Evolutionary conservation across 2,797 vertebrate species (phyloP).

Genomic region (Cetoscarus ocellatus): DNA sequence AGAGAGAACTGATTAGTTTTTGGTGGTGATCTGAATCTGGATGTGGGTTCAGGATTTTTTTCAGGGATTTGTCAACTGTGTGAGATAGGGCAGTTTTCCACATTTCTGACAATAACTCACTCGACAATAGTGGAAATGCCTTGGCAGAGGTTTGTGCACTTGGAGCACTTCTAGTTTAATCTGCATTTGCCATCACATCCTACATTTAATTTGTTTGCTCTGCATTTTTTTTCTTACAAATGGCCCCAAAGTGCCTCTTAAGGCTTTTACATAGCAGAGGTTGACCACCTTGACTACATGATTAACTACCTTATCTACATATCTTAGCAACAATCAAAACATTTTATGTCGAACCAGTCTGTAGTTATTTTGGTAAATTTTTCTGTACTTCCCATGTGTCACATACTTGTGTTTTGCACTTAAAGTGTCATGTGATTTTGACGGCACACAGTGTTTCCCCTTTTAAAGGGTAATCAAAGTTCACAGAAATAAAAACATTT

Average conservation of each 20-base stretch:
- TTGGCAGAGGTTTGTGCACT: too few relatives aligned
- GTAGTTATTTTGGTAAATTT: not conserved
- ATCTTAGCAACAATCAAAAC: too few relatives aligned
- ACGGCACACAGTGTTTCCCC: not conserved
- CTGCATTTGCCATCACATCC: not conserved
- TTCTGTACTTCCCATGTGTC: constrained; percentile 6
- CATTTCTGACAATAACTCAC: too few relatives aligned
- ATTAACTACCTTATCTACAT: not conserved
- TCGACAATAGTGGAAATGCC: too few relatives aligned
- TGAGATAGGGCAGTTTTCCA: too few relatives aligned
- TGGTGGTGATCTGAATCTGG: too few relatives aligned
- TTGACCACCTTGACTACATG: not conserved
- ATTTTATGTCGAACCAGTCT: too few relatives aligned
- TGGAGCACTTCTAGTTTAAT: too few relatives aligned
- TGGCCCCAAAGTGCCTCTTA: not conserved
- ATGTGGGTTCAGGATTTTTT: too few relatives aligned
- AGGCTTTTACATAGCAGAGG: not conserved
- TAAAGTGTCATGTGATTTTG: constrained; percentile 2
- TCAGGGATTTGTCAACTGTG: too few relatives aligned
- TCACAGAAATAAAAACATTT: constrained; percentile 25
- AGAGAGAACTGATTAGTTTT: too few relatives aligned
- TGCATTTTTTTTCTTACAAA: not conserved
- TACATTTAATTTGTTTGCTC: not conserved
- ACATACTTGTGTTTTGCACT: not conserved
- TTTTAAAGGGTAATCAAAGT: constrained; percentile 12